Conservation (phyloP, 2,113 vertebrate genomes). For the Orientallactaga bullata region DNA sequence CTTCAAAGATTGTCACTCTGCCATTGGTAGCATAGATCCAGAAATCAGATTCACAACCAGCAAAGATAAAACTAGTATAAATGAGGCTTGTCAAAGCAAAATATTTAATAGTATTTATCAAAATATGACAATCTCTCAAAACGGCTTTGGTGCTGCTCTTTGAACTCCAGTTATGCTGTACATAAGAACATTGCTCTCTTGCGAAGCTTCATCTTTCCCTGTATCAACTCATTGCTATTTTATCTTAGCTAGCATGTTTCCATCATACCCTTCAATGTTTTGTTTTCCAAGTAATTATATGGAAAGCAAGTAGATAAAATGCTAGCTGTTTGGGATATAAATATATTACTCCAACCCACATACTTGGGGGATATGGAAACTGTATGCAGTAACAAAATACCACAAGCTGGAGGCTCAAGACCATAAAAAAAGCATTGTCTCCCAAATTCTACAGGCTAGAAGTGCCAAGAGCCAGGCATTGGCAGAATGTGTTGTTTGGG, state of each 20-base stretch:
- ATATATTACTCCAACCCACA: neutral
- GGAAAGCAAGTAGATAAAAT: neutral
- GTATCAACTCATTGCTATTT: neutral
- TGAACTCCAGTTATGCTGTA: conserved; percentile 8
- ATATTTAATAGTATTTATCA: neutral
- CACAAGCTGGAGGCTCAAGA: neutral
- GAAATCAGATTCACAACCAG: neutral
- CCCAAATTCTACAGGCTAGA: neutral
- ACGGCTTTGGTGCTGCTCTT: neutral
- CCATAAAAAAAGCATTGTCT: neutral
- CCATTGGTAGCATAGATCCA: neutral
- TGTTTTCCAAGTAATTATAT: neutral
- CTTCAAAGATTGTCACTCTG: neutral
- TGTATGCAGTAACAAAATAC: neutral
- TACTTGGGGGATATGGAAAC: neutral
- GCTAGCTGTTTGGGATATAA: neutral
- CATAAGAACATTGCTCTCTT: conserved; percentile 16
- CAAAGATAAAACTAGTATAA: conserved; percentile 36
- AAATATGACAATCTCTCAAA: neutral
- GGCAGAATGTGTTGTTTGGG: neutral
- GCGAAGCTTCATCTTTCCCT: neutral
- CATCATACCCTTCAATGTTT: neutral
- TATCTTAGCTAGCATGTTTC: neutral
- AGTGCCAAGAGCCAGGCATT: neutral
- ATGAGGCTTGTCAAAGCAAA: neutral